Base-by-base conservation (phyloP, 1,140 invertebrate genomes). In the Tetranychus urticae region DNA sequence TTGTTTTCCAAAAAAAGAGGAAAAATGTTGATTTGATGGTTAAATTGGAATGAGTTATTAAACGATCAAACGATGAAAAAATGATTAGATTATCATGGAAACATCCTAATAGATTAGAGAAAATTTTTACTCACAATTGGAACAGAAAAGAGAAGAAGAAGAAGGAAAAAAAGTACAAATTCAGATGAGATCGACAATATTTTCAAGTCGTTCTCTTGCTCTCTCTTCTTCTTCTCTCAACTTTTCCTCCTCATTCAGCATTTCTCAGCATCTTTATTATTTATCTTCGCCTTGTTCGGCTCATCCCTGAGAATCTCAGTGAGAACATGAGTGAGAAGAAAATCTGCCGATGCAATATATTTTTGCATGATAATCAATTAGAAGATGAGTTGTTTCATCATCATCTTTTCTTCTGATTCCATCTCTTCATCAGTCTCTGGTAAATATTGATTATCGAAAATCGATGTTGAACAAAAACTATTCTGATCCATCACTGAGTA, bases 401-500 rank as follows among this genome's bases (percentile, higher is more conserved):
- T 42, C 39, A 42, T 50, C 23, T 42, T 31, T 47, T 13, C 54
- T 35, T 58, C 5, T 12, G 35, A 31, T 7, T 39, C 56, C 23
- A 5, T 33, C 42, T 58, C 56, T 52, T 58, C 23, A 6, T 58
- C 42, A 8, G 4, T 46, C 56, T 23, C 23, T 73, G 74, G 50
- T 69, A 71, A 36, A 71, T 76, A 54, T 77, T 77, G 63, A 72
- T 68, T 34, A 70, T 70, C 62, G 73, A 70, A 65, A 73, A 70
- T 48, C 70, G 70, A 42, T 70, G 69, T n/a, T 75, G 79, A 68
- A 77, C 77, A 14, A 77, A 77, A 66, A 73, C 72, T 56, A 73
- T 75, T 8, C 70, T 80, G 45, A 81, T 80, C 67, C 76, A 78
- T 63, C 78, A 80, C 65, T 75, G 76, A 62, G 77, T 78, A 75